Evolutionary conservation across 2,113 vertebrate genomes (phyloP).

Genomic region (Neodon shergylaensis): DNA sequence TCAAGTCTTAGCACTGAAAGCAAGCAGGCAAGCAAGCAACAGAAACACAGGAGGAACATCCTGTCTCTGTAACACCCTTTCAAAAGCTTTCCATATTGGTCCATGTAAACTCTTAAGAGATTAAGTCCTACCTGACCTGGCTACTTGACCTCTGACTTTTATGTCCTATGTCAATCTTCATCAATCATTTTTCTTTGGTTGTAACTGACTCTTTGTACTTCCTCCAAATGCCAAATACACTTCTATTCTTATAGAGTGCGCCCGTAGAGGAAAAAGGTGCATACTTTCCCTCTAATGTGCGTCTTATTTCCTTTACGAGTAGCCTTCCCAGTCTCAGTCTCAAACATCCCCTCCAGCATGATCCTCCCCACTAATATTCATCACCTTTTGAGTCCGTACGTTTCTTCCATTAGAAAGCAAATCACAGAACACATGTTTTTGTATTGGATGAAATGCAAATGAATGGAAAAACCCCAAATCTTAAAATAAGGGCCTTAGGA

Average conservation of each 20-base stretch:
- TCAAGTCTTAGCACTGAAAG: neutral
- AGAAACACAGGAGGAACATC: neutral
- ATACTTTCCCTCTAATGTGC: neutral
- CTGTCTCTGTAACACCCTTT: neutral
- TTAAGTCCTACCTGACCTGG: neutral
- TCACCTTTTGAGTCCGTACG: neutral
- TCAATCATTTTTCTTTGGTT: conserved; percentile 15
- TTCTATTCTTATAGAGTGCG: neutral
- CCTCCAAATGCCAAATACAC: neutral
- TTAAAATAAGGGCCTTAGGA: conserved; percentile 26
- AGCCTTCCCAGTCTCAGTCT: conserved; percentile 32
- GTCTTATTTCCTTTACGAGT: neutral
- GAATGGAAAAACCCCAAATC: neutral
- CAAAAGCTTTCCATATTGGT: conserved; percentile 10
- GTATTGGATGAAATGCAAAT: conserved; percentile 48
- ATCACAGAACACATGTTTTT: neutral
- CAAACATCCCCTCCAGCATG: neutral
- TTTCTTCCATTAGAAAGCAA: conserved; percentile 44
- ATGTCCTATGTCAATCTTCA: neutral
- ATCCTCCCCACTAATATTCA: neutral
- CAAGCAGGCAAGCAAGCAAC: neutral
- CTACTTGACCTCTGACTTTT: neutral
- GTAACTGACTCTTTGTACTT: neutral
- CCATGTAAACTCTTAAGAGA: neutral
- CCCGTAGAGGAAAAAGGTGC: too few species aligned